phyloP scores from a whole-genome alignment of 2,797 vertebrate genomes.

The Danio tinwini region DNA sequence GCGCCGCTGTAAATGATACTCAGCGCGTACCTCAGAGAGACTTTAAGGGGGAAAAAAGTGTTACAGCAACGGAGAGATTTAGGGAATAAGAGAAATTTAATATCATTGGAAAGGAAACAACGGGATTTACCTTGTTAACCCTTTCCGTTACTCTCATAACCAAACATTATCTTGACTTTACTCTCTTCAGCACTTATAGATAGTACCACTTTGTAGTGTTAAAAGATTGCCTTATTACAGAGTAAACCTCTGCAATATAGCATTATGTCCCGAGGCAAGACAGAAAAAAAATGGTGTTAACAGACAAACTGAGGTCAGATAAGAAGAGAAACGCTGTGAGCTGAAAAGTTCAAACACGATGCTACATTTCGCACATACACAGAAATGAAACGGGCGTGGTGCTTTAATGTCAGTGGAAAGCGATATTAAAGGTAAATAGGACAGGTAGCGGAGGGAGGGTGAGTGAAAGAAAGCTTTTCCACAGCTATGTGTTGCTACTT shows the following conservation, averaged over 20 bases:
- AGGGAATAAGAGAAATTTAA: conserved; percentile 61
- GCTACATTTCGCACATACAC: not conserved
- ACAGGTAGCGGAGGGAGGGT: conserved; percentile 34
- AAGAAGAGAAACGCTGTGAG: not conserved
- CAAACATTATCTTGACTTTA: not conserved
- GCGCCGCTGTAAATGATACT: conserved; percentile 55
- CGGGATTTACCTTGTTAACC: conserved; percentile 65
- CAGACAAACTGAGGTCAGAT: conserved; percentile 61
- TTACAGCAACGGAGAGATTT: conserved; percentile 61
- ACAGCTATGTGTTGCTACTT: conserved; percentile 71
- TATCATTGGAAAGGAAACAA: conserved; percentile 55
- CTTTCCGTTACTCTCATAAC: conserved; percentile 32
- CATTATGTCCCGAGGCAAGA: conserved; percentile 76
- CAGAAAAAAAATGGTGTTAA: conserved; percentile 70
- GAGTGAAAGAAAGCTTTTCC: conserved; percentile 48
- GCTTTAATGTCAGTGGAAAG: conserved; percentile 19
- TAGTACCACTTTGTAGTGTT: conserved; percentile 60
- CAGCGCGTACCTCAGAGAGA: conserved; percentile 52
- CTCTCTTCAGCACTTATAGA: conserved; percentile 18
- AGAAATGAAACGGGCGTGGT: conserved; percentile 20
- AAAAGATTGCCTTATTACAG: conserved; percentile 77
- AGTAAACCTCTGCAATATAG: conserved; percentile 71
- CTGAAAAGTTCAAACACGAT: not conserved
- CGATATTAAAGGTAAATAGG: conserved; percentile 31
- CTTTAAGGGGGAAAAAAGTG: conserved; percentile 30